Conservation (phyloP, 2,113 vertebrate genomes). For the Chrysemys picta region DNA sequence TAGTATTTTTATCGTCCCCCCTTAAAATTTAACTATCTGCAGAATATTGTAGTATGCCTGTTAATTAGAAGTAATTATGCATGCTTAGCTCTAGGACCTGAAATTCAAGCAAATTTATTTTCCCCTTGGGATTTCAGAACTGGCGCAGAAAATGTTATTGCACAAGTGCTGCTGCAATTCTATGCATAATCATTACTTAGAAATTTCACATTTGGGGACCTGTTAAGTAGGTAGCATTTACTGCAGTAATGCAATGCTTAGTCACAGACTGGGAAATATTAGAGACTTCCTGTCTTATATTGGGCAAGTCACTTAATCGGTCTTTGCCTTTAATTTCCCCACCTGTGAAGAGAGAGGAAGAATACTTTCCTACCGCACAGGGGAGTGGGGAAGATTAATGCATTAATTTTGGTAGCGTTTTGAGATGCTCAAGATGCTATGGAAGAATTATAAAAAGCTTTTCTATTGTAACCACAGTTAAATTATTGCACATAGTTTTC, state of each 20-base stretch:
- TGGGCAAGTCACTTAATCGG: background rate
- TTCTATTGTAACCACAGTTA: background rate
- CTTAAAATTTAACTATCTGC: background rate
- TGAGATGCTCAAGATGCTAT: background rate
- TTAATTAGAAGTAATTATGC: background rate
- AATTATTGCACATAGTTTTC: background rate
- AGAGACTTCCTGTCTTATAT: background rate
- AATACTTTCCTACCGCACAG: background rate
- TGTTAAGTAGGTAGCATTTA: background rate
- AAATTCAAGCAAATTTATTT: background rate
- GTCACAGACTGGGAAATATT: background rate
- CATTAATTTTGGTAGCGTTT: background rate
- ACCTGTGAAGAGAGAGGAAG: fast-evolving
- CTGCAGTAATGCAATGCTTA: background rate
- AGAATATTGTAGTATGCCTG: background rate
- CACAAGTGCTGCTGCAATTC: background rate
- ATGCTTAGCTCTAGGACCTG: background rate
- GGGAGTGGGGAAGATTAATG: background rate
- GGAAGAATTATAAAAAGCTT: background rate
- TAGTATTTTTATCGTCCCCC: background rate
- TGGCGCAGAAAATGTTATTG: background rate
- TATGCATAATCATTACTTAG: background rate
- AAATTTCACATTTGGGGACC: background rate
- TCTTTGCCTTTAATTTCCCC: background rate
- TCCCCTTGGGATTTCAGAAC: background rate